Evolutionary conservation across 2,113 vertebrate genomes (phyloP), one percentile per base, ranked within the genome.

Genomic region (Todiramphus chloris): DNA sequence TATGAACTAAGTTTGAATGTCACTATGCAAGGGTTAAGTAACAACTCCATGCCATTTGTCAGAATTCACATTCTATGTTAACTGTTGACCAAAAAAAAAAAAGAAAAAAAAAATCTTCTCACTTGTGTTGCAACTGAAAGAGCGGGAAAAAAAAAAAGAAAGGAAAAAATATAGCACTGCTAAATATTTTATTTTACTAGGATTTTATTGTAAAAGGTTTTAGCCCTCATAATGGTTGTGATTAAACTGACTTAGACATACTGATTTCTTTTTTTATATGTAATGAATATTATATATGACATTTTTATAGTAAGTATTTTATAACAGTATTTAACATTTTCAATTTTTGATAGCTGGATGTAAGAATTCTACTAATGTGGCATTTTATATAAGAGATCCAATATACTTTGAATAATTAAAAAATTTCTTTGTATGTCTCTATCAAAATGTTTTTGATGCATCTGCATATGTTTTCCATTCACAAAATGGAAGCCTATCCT

Each of bases 281-380:
- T 97, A 98, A 98, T 98, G 97, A 98, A 98, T 98, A 98, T 97
- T 98, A 97, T 96, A 97, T 95, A 97, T 96, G 96, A 97, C 96
- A 97, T 72, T 97, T 98, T 98, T 96, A 98, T 89, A 96, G 96
- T 85, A 89, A 58, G 77, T 80, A 96, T 96, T 98, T 98, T 97
- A 97, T 97, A 97, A 97, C 7, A 93, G 94, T 93, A 96, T 97
- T 98, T 98, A 97, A 97, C 85, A 96, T 96, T 97, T 97, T 96
- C 91, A 80, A 68, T 93, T 96, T 98, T 97, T 97, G 96, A 97
- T 96, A 96, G 97, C 92, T 91, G 66, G 89, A 95, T 94, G 31
- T 96, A 95, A 86, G 91, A 95, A 94, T 94, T 94, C 67, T 62
- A 93, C 72, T 96, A 97, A 97, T 93, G 90, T 8, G 16, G 63